Evolutionary conservation across 2,113 vertebrate species (phyloP).

Genomic region (Atrichornis clamosus): DNA sequence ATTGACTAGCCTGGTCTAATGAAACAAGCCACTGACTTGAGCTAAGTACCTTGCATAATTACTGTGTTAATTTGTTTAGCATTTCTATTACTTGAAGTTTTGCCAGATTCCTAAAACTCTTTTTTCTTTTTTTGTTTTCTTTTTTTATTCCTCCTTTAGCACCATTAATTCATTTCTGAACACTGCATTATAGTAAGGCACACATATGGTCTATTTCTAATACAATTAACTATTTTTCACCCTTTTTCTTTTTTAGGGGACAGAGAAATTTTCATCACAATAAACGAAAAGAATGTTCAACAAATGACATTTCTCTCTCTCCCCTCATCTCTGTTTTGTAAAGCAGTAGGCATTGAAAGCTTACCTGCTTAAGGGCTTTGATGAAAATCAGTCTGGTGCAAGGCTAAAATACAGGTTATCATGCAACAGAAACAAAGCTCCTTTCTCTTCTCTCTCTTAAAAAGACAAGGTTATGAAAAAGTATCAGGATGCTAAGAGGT

Average conservation of each 20-base stretch:
- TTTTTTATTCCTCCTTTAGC: neutral
- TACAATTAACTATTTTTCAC: neutral
- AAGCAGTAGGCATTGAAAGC: neutral
- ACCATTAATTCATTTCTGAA: neutral
- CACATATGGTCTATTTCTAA: neutral
- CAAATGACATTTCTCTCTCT: neutral
- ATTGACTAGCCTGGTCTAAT: neutral
- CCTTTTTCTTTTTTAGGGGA: too few species aligned
- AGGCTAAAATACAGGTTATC: neutral
- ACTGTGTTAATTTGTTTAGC: neutral
- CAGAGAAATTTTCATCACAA: neutral
- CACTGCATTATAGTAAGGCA: neutral
- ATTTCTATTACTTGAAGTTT: neutral
- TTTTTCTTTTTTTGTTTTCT: too few species aligned
- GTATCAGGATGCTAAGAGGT: neutral
- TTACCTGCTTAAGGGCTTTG: neutral
- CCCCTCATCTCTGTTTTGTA: neutral
- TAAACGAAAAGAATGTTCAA: neutral
- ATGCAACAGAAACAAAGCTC: neutral
- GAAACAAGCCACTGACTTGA: neutral
- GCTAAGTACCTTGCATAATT: neutral
- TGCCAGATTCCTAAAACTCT: neutral
- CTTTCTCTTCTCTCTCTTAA: neutral
- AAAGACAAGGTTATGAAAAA: neutral
- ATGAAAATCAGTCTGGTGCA: neutral